Base-by-base conservation (phyloP, 2,797 vertebrate species). In the Enteromius paludinosus region DNA sequence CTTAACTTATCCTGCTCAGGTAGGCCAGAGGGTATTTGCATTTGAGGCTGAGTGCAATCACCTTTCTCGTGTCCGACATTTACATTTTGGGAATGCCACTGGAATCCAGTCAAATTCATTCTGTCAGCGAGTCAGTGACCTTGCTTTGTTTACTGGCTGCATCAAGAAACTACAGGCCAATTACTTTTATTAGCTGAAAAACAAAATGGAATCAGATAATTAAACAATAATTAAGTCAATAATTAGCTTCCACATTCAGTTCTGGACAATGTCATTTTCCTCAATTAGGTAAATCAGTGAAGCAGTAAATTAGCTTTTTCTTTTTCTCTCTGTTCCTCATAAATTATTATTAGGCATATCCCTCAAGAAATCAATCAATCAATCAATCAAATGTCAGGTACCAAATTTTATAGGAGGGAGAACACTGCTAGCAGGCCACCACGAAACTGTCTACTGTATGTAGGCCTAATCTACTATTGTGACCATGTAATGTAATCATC, bases 221-320 rank as follows among this genome's bases (percentile, higher is more conserved):
- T 85, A 84, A 89, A 86, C 79, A 94, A 93, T 94, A 92, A 95
- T 93, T 89, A 92, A 94, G 92, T 94, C 92, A 94, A 94, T 95
- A 92, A 95, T 94, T 95, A 94, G 89, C 93, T 94, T 95, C 93
- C 94, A 93, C 92, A 93, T 92, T 93, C 88, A 92, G 93, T 93
- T 92, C 93, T 94, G 94, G 95, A 95, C 95, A 95, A 94, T 94
- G 94, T 93, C 85, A 95, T 94, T 94, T 92, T 90, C 92, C 87
- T 90, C 89, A 94, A 94, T 95, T 95, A 95, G 93, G 93, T 90
- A 82, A 91, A 89, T 88, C 95, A 87, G 87, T 89, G 93, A 95
- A 92, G 93, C 95, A 92, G 92, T 94, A 95, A 96, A 95, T 96
- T 91, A 92, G 89, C 88, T 94, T 93, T 94, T 93, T 90, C 87